Evolutionary conservation across 2,888 invertebrate species (phyloP), one percentile per base, ranked within the genome.

Genomic region (Pandemis cinnamomeana): DNA sequence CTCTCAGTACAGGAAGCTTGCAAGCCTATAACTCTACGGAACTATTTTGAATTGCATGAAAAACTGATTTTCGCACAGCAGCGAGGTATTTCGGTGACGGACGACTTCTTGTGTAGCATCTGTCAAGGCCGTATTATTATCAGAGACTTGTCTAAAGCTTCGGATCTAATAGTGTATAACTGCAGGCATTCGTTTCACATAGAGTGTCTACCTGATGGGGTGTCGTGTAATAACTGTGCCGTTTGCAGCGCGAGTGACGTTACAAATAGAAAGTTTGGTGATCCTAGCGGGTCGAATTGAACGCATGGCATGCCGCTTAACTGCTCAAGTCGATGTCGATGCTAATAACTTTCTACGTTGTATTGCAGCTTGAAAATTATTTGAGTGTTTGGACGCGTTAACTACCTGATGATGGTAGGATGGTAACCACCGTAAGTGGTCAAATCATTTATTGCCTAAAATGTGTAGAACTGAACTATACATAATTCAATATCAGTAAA

Each of bases 131-230:
- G 96, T 81, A 95, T 98, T 74, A 95, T 98, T 77, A 95, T 96
- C 67, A 96, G 95, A 91, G 97, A 98, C 91, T 91, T 95, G 44
- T 95, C 96, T 0, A 95, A 95, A 74, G 95, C 96, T 44, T 96
- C 96, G 78, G 96, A 97, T 87, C 91, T 98, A 74, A 95, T 97
- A 79, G 96, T 97, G 72, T 99, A 98, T 87, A 97, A 97, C 86
- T 99, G 99, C 87, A 96, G 97, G 78, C 99, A 99, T 91, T 96
- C 96, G 8, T 99, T 98, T 89, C 99, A 99, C 87, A 96, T 97
- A 86, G 96, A 96, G 75, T 99, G 99, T 88, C 91, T 98, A 78
- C 96, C 96, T 0, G 95, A 89, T 6, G 89, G 89, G 48, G 84
- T 83, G 13, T 83, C 86, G 73, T 86, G 86, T 78, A 83, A 86